Percentiles rank a stretch among this genome's conserved stretches.
phyloP scores from a whole-genome alignment of 2,888 invertebrate species.

The Harmothoe impar region DNA sequence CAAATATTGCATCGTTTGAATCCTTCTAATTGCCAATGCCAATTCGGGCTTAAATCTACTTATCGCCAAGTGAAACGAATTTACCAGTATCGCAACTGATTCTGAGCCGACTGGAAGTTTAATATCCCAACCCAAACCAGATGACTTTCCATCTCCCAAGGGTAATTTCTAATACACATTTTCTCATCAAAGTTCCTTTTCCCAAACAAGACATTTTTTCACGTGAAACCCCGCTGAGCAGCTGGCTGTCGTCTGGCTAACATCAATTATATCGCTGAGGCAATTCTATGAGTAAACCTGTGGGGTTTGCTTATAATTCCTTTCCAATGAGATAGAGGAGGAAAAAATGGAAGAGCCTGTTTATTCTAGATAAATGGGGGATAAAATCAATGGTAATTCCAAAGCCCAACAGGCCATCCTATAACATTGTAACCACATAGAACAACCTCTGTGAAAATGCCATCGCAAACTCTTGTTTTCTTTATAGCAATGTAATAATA shows the following conservation, averaged over 20 bases:
- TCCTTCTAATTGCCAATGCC: not conserved
- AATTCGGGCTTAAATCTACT: not conserved
- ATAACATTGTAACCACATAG: too few species aligned
- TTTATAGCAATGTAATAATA: too few species aligned
- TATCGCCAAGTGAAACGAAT: not conserved
- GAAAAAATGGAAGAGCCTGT: not conserved
- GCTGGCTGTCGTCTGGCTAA: not conserved
- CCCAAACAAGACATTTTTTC: not conserved
- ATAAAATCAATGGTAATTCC: not conserved
- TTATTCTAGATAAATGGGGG: not conserved
- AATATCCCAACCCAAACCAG: not conserved
- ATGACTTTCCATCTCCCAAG: not conserved
- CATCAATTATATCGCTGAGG: not conserved
- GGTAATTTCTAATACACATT: too few species aligned
- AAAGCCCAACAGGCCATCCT: not conserved
- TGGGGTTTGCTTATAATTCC: not conserved
- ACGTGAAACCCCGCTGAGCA: not conserved
- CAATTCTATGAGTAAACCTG: not conserved
- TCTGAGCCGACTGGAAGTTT: not conserved
- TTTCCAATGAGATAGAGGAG: not conserved
- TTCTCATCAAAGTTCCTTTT: not conserved
- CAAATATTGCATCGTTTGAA: conserved; percentile 16
- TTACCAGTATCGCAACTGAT: not conserved
- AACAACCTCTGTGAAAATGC: too few species aligned
- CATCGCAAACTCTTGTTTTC: too few species aligned